phyloP scores from a whole-genome alignment of 2,888 invertebrate genomes.

The Macrosiphum euphorbiae region DNA sequence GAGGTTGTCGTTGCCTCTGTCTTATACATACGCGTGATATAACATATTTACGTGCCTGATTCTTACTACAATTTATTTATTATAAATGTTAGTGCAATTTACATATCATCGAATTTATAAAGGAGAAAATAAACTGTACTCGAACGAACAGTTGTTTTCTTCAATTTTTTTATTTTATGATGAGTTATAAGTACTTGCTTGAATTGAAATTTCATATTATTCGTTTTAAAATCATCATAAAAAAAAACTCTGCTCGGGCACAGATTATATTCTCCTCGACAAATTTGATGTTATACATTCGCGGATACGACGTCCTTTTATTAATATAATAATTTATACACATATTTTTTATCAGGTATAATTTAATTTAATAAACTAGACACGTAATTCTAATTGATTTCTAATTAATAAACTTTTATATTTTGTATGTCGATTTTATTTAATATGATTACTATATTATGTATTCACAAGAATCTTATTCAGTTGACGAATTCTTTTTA shows the following conservation, averaged over 20 bases:
- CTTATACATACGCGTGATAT: background rate
- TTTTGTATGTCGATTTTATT: background rate
- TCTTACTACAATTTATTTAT: background rate
- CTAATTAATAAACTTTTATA: background rate
- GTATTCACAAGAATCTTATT: background rate
- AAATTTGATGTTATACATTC: background rate
- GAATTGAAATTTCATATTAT: background rate
- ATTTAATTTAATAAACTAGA: background rate
- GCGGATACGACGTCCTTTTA: background rate
- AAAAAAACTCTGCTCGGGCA: background rate
- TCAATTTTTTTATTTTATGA: background rate
- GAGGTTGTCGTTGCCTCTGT: background rate
- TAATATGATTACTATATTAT: background rate
- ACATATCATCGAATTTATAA: background rate
- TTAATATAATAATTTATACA: background rate
- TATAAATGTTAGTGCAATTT: background rate
- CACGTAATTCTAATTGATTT: background rate
- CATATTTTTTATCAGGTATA: background rate
- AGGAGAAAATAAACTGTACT: background rate
- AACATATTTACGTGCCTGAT: background rate
- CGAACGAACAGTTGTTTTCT: background rate
- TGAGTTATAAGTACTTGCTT: background rate
- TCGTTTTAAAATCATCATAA: background rate
- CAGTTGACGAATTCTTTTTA: background rate
- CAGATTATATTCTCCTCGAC: background rate